These are phyloP conservation scores for Sebastes steindachneri DNA, from an alignment of 2,797 vertebrate species.

Conservation along the genomic window DNA sequence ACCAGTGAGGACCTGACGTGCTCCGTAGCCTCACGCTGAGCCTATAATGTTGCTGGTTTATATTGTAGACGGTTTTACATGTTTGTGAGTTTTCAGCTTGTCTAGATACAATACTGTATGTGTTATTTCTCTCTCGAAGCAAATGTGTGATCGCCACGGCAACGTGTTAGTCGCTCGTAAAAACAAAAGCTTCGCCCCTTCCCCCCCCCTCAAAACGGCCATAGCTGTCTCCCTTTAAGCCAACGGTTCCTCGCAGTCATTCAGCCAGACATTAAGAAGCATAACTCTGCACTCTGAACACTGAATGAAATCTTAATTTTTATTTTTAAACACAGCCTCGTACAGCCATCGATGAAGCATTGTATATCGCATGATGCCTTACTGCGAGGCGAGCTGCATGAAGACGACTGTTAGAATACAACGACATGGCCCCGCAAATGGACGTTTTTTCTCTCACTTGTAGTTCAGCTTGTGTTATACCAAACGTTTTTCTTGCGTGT, in stretches of 20 bases:
- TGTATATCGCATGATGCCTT: slow-evolving; percentile 48
- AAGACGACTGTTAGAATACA: slow-evolving; percentile 21
- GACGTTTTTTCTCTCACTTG: slow-evolving; percentile 4
- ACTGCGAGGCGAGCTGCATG: slow-evolving; percentile 20
- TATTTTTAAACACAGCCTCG: slow-evolving; percentile 23
- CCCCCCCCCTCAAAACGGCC: neutral
- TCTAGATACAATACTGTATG: slow-evolving; percentile 5
- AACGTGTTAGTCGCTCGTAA: neutral
- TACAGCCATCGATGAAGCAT: slow-evolving; percentile 27
- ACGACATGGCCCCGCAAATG: slow-evolving; percentile 16
- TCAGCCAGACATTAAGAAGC: slow-evolving; percentile 26
- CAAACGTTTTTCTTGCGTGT: slow-evolving; percentile 34
- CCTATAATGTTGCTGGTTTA: slow-evolving; percentile 40
- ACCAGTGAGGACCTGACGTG: slow-evolving; percentile 28
- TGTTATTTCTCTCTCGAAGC: slow-evolving; percentile 15
- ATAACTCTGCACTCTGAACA: slow-evolving; percentile 41
- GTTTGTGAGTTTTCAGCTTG: slow-evolving; percentile 36
- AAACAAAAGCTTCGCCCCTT: neutral
- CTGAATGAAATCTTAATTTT: slow-evolving; percentile 34
- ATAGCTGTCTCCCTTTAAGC: slow-evolving; percentile 57
- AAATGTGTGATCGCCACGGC: slow-evolving; percentile 29
- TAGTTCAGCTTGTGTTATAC: slow-evolving; percentile 36
- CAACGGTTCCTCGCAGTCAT: slow-evolving; percentile 46
- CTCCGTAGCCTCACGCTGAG: slow-evolving; percentile 35
- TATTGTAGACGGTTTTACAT: slow-evolving; percentile 33